phyloP scores from a whole-genome alignment of 2,797 vertebrate genomes.

The Acanthiza pusilla region DNA sequence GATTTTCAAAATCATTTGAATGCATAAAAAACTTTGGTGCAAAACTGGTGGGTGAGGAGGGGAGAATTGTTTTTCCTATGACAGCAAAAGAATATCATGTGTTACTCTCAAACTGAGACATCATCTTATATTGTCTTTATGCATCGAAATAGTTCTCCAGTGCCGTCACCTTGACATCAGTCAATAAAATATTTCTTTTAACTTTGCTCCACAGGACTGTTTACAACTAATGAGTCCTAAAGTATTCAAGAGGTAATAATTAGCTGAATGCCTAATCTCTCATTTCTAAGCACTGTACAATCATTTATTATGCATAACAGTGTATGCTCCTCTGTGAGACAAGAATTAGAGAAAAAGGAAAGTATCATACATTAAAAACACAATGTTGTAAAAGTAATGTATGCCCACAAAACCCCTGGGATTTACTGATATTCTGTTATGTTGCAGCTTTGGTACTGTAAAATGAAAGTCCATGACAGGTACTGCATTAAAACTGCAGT shows the following conservation, averaged over 20 bases:
- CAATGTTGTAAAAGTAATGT: neutral
- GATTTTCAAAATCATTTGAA: neutral
- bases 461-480: neutral
- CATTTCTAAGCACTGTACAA: neutral
- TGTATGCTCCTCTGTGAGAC: neutral
- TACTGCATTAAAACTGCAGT: neutral
- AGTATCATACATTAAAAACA: neutral
- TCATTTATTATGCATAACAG: neutral
- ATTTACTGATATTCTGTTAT: neutral
- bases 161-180: neutral
- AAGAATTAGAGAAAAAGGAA: neutral
- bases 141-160: neutral
- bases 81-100: neutral
- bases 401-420: neutral
- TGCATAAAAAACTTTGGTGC: neutral
- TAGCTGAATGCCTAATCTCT: neutral
- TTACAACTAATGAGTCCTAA: neutral
- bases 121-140: neutral
- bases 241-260: neutral
- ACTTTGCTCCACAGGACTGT: neutral
- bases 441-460: neutral
- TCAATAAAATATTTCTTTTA: neutral
- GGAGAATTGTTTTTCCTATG: neutral
- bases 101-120: neutral
- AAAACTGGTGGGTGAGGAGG: neutral